These are phyloP conservation scores for Lathamus discolor DNA, from an alignment of 2,113 vertebrate species.

Conservation along the genomic window DNA sequence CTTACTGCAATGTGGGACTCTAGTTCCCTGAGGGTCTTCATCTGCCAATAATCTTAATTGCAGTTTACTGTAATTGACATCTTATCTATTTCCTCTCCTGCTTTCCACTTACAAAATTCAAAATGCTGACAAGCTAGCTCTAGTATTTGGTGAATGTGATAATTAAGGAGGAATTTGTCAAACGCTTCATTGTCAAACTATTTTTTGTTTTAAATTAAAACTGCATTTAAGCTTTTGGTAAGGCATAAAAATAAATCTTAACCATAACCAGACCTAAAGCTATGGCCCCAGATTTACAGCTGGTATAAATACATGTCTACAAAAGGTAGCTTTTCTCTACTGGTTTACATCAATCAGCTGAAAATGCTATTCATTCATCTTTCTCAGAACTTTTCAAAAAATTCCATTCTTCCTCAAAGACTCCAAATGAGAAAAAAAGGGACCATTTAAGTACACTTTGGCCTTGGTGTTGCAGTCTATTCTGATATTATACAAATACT, in stretches of 20 bases:
- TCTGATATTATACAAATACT: background rate
- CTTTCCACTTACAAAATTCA: conserved; percentile 33
- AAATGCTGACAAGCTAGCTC: background rate
- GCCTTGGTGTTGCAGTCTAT: background rate
- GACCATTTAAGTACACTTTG: background rate
- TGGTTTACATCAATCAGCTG: background rate
- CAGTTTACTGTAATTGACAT: conserved; percentile 39
- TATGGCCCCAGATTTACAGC: background rate
- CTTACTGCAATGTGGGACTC: background rate
- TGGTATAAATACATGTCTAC: background rate
- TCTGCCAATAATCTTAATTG: conserved; percentile 58
- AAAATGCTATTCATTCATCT: background rate
- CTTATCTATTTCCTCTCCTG: conserved; percentile 40
- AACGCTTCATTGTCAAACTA: background rate
- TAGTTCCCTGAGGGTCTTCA: background rate
- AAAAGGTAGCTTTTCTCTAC: background rate
- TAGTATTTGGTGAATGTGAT: background rate
- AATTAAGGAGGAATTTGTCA: conserved; percentile 17
- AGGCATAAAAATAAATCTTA: background rate
- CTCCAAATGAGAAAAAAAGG: background rate
- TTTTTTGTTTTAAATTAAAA: background rate
- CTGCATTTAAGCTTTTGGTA: background rate
- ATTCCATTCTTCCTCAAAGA: background rate
- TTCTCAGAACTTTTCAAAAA: background rate
- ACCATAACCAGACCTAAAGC: background rate